Evolutionary conservation across 2,888 invertebrate genomes (phyloP), one percentile per base, ranked within the genome.

Genomic region (Oscheius sp.): DNA sequence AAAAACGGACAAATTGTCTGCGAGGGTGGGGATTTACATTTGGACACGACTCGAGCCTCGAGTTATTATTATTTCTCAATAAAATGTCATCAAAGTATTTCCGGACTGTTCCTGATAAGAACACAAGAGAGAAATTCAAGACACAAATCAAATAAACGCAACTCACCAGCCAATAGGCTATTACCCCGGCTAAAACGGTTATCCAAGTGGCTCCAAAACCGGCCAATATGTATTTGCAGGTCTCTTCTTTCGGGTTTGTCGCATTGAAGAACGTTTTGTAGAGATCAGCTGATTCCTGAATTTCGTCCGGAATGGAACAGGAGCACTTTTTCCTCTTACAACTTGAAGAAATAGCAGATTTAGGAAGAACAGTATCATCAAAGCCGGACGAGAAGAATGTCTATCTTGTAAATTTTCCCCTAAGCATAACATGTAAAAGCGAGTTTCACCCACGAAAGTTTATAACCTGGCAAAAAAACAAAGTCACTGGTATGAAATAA

Each of bases 81-180:
- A 16, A 6, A 43, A 41, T 61, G 61, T 61, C 61, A 61, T 61
- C 58, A n/a, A 49, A 13, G 21, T 49, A 9, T 43, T 43, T 41
- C 61, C 41, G 61, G 45, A 18, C 2, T 41, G n/a, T 43, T 18
- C 43, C 41, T 43, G 61, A 61, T 43, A 61, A 52, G 66, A 66
- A 16, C 12, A 52, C 27, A 29, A 46, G 18, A 66, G 52, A 66
- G 66, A 52, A 29, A 66, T 27, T 52, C 29, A 9, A 52, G 16
- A 52, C 18, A 43, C 21, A 46, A 23, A 63, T 9, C 18, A 13
- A 61, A 23, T 7, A 46, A 58, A 6, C n/a, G 45, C 16, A 55
- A 56, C 69, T 55, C 18, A 69, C 69, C 69, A 69, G 56, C 69
- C 69, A 69, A 56, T 27, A 69, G 35, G 69, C 21, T 6, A 69